Percentiles rank a stretch among this genome's conserved stretches.
Conservation (phyloP, 2,888 invertebrate genomes). For the Caenorhabditis sp. region DNA sequence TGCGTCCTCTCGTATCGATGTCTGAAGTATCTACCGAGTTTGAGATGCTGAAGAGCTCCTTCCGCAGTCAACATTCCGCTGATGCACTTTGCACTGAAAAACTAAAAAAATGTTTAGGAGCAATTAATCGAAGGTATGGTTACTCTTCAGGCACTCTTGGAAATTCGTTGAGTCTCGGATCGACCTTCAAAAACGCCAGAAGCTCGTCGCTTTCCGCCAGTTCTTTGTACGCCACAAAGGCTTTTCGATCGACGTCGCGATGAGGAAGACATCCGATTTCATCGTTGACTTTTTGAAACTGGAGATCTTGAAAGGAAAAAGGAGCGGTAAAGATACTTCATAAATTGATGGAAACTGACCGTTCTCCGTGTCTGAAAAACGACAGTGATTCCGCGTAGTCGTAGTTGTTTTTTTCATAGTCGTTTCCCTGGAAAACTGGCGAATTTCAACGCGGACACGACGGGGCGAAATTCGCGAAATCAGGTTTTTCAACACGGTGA, state of each 20-base stretch:
- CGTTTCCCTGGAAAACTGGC: conserved; percentile 54
- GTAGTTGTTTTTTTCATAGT: conserved; percentile 45
- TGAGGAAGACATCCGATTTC: conserved; percentile 62
- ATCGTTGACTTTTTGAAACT: conserved; percentile 38
- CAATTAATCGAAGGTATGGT: neutral
- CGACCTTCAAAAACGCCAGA: conserved; percentile 59
- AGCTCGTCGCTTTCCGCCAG: conserved; percentile 62
- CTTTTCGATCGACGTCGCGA: conserved; percentile 59
- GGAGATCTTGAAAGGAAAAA: conserved; percentile 60
- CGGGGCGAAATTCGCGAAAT: too few relatives aligned
- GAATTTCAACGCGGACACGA: too few relatives aligned
- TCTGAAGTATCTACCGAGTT: conserved; percentile 85
- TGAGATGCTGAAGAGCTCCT: conserved; percentile 88
- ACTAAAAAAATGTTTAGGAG: conserved; percentile 41
- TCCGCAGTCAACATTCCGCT: conserved; percentile 86
- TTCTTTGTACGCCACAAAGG: conserved; percentile 57
- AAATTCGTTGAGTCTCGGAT: conserved; percentile 47
- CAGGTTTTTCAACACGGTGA: too few relatives aligned
- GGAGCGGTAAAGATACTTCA: too few relatives aligned
- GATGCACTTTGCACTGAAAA: conserved; percentile 66
- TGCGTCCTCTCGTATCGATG: conserved; percentile 78
- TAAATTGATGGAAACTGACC: conserved; percentile 57
- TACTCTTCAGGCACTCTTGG: conserved; percentile 55
- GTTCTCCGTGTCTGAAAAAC: conserved; percentile 72
- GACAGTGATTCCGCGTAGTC: conserved; percentile 63